Percentiles rank a stretch among this genome's conserved stretches.
These are phyloP conservation scores for Ciona savignyi DNA, from an alignment of 23 tunicate species.

Conservation along the genomic window DNA sequence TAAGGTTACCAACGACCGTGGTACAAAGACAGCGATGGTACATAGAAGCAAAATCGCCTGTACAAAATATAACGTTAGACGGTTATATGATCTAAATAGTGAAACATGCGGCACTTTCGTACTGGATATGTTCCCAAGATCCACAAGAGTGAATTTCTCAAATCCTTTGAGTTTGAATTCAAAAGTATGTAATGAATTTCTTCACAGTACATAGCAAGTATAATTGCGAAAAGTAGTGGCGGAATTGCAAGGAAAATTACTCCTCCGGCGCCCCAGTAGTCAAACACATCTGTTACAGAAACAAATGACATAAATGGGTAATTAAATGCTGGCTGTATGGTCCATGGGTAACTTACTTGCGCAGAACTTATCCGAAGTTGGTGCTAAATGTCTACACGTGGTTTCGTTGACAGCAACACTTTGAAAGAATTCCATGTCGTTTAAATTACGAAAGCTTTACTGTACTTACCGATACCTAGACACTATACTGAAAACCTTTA, in stretches of 20 bases:
- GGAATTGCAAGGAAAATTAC: constrained; percentile 63
- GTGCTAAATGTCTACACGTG: no score
- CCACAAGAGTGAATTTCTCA: constrained; percentile 78
- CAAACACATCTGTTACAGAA: constrained; percentile 34
- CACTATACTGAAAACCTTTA: no score
- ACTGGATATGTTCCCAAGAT: constrained; percentile 75
- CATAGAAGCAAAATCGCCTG: constrained; percentile 79
- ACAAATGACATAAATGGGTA: no score
- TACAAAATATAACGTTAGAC: neutral
- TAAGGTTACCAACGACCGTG: constrained; percentile 62
- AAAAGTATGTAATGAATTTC: constrained; percentile 63
- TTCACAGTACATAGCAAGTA: constrained; percentile 60
- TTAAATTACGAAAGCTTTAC: no score
- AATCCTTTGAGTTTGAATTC: constrained; percentile 74
- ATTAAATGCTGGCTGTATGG: no score
- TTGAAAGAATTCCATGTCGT: no score
- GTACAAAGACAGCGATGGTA: constrained; percentile 68
- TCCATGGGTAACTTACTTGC: no score
- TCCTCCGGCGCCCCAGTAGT: constrained; percentile 76
- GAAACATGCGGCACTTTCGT: no score
- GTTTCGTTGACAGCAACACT: no score
- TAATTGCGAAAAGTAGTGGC: constrained; percentile 17
- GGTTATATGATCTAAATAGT: neutral
- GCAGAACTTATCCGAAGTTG: no score
- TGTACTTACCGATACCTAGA: no score